Base-by-base conservation (phyloP, 1,140 invertebrate species). In the Papilio xuthus region DNA sequence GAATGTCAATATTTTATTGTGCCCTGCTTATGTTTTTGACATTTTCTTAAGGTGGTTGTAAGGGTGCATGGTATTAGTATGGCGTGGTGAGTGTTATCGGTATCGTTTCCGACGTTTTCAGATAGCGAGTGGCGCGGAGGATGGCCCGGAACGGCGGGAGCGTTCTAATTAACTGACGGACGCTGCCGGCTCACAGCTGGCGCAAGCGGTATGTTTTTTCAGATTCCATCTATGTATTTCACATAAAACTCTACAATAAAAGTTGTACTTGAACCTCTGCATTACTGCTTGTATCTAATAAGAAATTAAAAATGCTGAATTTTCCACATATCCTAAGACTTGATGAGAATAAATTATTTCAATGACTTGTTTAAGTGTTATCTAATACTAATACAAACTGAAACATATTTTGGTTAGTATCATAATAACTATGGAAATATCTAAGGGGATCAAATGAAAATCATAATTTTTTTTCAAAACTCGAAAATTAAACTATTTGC, bases 131-230 rank as follows among this genome's bases (percentile, higher is more conserved):
- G 84, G 85, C 83, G 88, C 89, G 87, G 92, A 93, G 91, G 90
- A 93, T 93, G 92, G 92, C 89, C 88, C 86, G 86, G 84, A 82
- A 83, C 87, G 85, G 87, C 85, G 86, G 88, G 87, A 90, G 85
- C 83, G 85, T 83, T 87, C 85, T 91, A 86, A 90, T 89, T 90
- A 92, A 93, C 88, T 93, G 92, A 93, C 92, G 86, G 91, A 92
- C 91, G 86, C 82, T 81, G 92, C 91, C 88, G 91, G 90, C 90
- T 89, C 84, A 82, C 88, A 89, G 92, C 92, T 93, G 92, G 90
- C 89, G 81, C 86, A 86, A 89, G 89, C 86, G 89, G 91, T 92
- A 92, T 82, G 91, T 92, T 80, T 75, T 78, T 56, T 63, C 12
- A 70, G 50, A 15, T 67, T 67, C 23, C 13, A 28, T 28, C 60